Evolutionary conservation across 2,888 invertebrate species (phyloP).

Genomic region (Polydesmus complanatus): DNA sequence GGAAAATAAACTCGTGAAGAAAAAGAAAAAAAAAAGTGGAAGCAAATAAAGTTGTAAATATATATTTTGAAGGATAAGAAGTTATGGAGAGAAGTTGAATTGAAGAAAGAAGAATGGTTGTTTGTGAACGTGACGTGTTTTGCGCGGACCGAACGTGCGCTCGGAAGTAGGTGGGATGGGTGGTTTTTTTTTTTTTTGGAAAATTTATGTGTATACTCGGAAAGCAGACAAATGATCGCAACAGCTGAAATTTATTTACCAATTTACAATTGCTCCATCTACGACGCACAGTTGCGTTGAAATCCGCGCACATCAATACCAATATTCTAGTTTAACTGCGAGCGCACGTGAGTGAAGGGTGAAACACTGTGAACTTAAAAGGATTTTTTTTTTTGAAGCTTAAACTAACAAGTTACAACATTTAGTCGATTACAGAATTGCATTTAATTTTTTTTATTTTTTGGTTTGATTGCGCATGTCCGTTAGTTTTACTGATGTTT

Average conservation of each 20-base stretch:
- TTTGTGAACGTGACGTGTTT: neutral
- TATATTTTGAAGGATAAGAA: neutral
- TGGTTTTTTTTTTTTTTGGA: too few species aligned
- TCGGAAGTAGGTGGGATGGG: too few species aligned
- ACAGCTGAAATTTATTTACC: conserved; percentile 14
- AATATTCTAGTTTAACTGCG: neutral
- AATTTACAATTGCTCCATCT: conserved; percentile 13
- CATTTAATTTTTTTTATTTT: too few species aligned
- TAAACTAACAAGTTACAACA: too few species aligned
- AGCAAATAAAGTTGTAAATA: neutral
- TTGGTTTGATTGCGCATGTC: too few species aligned
- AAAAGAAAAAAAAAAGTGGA: neutral
- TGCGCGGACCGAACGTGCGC: too few species aligned
- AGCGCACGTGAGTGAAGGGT: too few species aligned
- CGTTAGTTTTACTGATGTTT: too few species aligned
- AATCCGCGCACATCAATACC: conserved; percentile 15
- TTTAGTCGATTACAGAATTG: too few species aligned
- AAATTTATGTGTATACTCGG: too few species aligned
- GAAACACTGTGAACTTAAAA: too few species aligned
- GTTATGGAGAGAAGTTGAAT: neutral
- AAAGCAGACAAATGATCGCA: conserved; percentile 16
- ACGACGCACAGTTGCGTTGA: conserved; percentile 1
- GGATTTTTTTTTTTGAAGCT: too few species aligned
- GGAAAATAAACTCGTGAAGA: neutral
- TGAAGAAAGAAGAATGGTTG: neutral